Evolutionary conservation across 2,113 vertebrate species (phyloP).

Genomic region (Dipodomys ordii): DNA sequence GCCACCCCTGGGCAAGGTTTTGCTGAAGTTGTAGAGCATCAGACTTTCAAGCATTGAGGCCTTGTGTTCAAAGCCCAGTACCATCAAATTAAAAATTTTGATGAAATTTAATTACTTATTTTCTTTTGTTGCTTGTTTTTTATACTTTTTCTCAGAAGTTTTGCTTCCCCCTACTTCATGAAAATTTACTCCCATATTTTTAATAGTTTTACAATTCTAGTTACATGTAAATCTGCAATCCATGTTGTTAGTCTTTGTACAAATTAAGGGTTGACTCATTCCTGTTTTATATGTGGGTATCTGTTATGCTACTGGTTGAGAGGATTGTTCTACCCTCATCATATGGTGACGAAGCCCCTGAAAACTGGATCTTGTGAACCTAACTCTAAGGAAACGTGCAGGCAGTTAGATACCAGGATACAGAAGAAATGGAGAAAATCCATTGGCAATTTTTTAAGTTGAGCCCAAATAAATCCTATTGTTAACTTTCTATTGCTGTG

Average conservation of each 20-base stretch:
- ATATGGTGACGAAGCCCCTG: not conserved
- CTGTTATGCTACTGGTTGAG: not conserved
- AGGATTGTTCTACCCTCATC: not conserved
- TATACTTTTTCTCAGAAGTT: not conserved
- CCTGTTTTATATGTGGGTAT: not conserved
- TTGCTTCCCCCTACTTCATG: not conserved
- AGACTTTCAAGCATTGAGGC: too few relatives aligned
- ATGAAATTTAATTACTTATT: not conserved
- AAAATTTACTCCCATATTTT: slow-evolving; percentile 34
- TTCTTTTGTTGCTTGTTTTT: not conserved
- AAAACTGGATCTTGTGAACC: not conserved
- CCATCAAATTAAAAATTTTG: too few relatives aligned
- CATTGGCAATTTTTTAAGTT: not conserved
- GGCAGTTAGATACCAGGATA: not conserved
- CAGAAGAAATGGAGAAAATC: not conserved
- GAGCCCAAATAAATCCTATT: not conserved
- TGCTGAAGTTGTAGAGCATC: too few relatives aligned
- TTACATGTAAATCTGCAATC: slow-evolving; percentile 16
- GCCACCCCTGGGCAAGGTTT: too few relatives aligned
- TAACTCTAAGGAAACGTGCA: not conserved
- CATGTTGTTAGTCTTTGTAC: slow-evolving; percentile 30
- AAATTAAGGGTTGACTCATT: slow-evolving; percentile 2
- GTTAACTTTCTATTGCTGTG: not conserved
- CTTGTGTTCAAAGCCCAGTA: too few relatives aligned
- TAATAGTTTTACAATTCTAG: not conserved